Percentiles rank a stretch among this genome's conserved stretches.
Evolutionary conservation across 2,797 vertebrate species (phyloP).

Genomic region (Ceryle rudis): DNA sequence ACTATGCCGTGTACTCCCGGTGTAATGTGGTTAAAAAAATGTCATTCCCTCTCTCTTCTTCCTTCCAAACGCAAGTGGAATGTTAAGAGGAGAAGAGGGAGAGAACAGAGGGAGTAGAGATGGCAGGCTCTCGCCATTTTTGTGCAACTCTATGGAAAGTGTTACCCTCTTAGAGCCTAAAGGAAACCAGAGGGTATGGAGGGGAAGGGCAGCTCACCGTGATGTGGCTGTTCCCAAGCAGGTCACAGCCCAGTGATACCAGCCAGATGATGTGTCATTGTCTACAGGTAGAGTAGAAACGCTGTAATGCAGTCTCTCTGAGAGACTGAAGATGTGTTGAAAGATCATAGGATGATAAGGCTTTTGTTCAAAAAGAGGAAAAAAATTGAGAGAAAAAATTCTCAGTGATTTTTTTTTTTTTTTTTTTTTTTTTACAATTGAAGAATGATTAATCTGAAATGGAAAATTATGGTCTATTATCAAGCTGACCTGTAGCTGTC

Average conservation of each 20-base stretch:
- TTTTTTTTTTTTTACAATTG: neutral
- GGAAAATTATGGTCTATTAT: neutral
- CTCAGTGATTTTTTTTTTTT: neutral
- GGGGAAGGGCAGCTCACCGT: neutral
- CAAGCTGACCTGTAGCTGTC: neutral
- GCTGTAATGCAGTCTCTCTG: neutral
- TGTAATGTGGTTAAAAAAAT: neutral
- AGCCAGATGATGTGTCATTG: neutral
- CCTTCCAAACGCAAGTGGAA: neutral
- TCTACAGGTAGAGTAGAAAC: neutral
- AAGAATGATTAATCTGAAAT: neutral
- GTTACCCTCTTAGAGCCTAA: neutral
- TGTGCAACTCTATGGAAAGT: neutral
- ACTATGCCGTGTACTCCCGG: rapidly evolving
- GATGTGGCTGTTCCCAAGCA: rapidly evolving
- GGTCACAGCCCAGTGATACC: neutral
- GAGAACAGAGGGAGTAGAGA: neutral
- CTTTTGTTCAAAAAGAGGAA: neutral
- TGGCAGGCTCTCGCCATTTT: neutral
- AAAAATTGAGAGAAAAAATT: neutral
- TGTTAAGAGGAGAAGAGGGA: neutral
- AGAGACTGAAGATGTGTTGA: neutral
- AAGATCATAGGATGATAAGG: neutral
- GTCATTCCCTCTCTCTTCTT: neutral
- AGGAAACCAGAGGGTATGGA: neutral